A percentile compares a stretch with the other conserved stretches of the same genome.
Conservation (phyloP, 2,888 invertebrate genomes). For the Acleris literana region DNA sequence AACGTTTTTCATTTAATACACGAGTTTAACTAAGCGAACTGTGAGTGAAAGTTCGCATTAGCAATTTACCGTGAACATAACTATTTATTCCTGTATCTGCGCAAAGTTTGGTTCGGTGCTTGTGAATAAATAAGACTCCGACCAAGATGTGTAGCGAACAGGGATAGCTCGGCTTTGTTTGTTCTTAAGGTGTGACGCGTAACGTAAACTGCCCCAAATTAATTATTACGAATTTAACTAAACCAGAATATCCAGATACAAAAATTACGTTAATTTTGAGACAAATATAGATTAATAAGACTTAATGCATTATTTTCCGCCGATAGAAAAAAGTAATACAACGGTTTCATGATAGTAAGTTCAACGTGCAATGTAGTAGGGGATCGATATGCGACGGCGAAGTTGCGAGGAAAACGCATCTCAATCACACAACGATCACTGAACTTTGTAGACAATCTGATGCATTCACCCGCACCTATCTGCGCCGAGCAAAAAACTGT, state of each 20-base stretch:
- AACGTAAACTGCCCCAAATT: not conserved
- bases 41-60: slow-evolving; percentile 22
- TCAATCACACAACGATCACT: slow-evolving; percentile 8
- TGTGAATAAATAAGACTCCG: not conserved
- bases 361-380: not conserved
- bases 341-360: not conserved
- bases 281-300: too few relatives aligned
- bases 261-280: too few relatives aligned
- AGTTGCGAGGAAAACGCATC: slow-evolving; percentile 1
- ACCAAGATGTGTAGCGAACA: not conserved
- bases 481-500: not conserved
- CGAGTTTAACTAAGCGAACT: slow-evolving; percentile 14
- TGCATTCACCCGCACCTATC: slow-evolving; percentile 4
- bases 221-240: not conserved
- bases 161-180: not conserved
- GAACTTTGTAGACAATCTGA: slow-evolving; percentile 28
- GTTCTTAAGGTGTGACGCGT: not conserved
- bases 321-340: not conserved
- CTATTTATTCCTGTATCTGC: slow-evolving; percentile 11
- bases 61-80: slow-evolving; percentile 10
- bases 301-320: too few relatives aligned
- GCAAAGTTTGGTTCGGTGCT: slow-evolving; percentile 1
- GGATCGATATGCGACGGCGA: slow-evolving; percentile 1
- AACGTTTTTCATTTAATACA: slow-evolving; percentile 22
- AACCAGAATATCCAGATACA: too few relatives aligned